These are phyloP conservation scores for Bettongia penicillata DNA, from an alignment of 2,113 vertebrate genomes.

Conservation along the genomic window DNA sequence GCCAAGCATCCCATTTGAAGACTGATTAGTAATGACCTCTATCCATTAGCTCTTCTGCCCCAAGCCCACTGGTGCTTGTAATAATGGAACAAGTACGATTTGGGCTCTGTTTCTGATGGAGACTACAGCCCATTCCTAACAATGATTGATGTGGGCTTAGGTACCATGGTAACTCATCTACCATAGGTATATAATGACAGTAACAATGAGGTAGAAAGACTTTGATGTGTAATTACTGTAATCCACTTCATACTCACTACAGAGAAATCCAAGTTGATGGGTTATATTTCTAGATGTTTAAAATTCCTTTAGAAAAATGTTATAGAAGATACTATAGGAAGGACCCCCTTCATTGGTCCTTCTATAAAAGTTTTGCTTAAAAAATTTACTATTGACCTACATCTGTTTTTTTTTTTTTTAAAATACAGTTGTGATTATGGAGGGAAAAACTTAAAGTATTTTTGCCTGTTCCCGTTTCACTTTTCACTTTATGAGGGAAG, in stretches of 20 bases:
- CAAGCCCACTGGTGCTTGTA: background rate
- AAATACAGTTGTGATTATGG: background rate
- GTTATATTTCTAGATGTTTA: background rate
- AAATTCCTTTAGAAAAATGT: background rate
- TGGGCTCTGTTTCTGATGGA: background rate
- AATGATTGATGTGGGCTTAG: background rate
- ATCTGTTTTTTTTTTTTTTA: background rate
- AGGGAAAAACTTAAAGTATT: rapidly evolving
- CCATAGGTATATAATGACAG: background rate
- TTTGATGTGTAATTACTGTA: conserved; percentile 22
- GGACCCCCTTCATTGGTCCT: background rate
- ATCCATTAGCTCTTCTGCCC: background rate
- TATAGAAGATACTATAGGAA: background rate
- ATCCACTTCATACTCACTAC: conserved; percentile 42
- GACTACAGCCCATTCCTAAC: background rate
- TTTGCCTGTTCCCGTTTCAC: background rate
- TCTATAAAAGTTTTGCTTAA: background rate
- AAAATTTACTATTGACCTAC: background rate
- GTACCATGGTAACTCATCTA: background rate
- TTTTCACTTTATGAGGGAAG: background rate
- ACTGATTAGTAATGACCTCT: background rate
- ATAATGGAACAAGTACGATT: background rate
- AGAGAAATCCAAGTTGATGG: background rate
- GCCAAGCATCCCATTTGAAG: background rate
- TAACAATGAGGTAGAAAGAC: background rate